Evolutionary conservation across 2,797 vertebrate species (phyloP), one percentile per base, ranked within the genome.

Genomic region (Ptychobarbus kaznakovi): DNA sequence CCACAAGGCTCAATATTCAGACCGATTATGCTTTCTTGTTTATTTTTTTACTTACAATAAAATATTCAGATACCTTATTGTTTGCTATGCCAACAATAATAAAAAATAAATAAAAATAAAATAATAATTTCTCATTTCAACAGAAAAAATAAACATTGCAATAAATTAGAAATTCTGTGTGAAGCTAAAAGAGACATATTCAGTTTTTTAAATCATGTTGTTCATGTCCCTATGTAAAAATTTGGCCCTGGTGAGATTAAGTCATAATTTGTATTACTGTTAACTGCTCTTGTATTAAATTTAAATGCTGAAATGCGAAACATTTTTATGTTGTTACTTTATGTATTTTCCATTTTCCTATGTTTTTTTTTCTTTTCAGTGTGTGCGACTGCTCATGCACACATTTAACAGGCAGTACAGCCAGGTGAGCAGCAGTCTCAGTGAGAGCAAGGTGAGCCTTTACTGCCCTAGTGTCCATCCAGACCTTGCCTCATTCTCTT

Each of bases 331-430:
- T 20, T 16, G n/a, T 25, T 73, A 32, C 25, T 51, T 51, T 6
- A 51, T 74, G 18, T 53, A 46, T 74, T 44, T 15, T 83, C 16
- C 2, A 20, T 70, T 51, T 66, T 68, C 25, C 32, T 53, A 18
- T 6, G 22, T 28, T 61, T 53, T 51, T 51, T 87, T 85, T 89
- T 86, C n/a, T 78, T 86, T 58, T 78, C 94, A 99, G 98, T 99
- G 98, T 94, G 95, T 99, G 92, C 97, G 98, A 65, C 96, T 99
- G 90, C 97, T 99, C 91, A 98, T 97, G 38, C 98, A 99, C 94
- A 99, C 98, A 82, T 99, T 99, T 96, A 99, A 99, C 96, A 96
- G 98, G 90, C 98, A 99, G 91, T 98, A 99, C 94, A 97, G 96
- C 91, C 98, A 99, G 93, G 98, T 99, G 93, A 99, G 98, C 93